Conservation (phyloP, 2,888 invertebrate species). For the Drosophila macrothrix region DNA sequence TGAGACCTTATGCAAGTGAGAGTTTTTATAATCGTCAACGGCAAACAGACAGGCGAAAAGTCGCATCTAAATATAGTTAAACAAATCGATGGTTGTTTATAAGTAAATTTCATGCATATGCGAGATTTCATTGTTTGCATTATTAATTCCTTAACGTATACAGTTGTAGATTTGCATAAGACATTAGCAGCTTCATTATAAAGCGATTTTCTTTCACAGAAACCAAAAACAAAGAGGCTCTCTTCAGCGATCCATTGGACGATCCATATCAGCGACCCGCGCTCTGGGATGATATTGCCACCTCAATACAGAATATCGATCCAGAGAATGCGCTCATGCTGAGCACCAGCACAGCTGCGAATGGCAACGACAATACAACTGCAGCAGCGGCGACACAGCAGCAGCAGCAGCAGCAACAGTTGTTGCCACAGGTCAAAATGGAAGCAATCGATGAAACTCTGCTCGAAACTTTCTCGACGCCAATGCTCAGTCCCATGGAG, state of each 20-base stretch:
- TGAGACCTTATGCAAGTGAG: conserved; percentile 5
- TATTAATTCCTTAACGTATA: conserved; percentile 52
- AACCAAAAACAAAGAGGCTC: conserved; percentile 85
- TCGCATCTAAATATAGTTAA: conserved; percentile 62
- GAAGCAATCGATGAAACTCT: conserved; percentile 90
- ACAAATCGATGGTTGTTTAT: conserved; percentile 63
- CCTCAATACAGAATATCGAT: conserved; percentile 95
- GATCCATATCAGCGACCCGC: conserved; percentile 95
- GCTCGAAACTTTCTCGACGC: conserved; percentile 88
- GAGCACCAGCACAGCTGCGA: conserved; percentile 86
- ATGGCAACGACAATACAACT: conserved; percentile 45
- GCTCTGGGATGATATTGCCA: conserved; percentile 96
- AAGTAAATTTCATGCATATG: conserved; percentile 81
- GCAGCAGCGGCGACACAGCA: conserved; percentile 27
- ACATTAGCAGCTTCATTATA: conserved; percentile 68
- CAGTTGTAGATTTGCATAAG: conserved; percentile 66
- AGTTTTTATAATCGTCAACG: conserved; percentile 3
- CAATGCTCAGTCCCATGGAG: conserved; percentile 91
- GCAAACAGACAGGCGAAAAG: conserved; percentile 1
- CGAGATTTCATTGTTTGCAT: conserved; percentile 77
- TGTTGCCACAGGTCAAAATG: conserved; percentile 89
- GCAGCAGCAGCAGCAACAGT: conserved; percentile 54
- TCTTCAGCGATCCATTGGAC: conserved; percentile 86
- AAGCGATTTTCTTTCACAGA: conserved; percentile 71
- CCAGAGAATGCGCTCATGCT: conserved; percentile 96